Conservation (phyloP, 1,140 invertebrate genomes). For the Kradibia gibbosae region DNA sequence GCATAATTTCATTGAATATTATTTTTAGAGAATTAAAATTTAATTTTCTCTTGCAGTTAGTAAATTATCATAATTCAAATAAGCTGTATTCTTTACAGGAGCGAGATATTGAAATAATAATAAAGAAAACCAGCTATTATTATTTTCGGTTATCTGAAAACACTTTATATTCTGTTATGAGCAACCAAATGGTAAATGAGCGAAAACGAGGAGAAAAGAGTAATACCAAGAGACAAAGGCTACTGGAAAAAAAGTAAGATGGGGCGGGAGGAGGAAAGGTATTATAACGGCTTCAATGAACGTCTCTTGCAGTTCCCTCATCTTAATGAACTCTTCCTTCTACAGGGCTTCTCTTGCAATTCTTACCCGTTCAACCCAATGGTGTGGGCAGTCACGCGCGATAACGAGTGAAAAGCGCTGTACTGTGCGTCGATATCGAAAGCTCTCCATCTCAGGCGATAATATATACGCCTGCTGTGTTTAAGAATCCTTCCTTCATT, state of each 20-base stretch:
- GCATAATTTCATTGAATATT: too few relatives aligned
- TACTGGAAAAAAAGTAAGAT: background rate
- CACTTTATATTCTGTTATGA: background rate
- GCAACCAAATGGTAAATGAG: background rate
- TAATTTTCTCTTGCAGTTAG: background rate
- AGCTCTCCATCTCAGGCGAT: constrained; percentile 23
- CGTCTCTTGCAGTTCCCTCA: background rate
- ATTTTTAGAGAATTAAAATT: too few relatives aligned
- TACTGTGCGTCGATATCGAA: background rate
- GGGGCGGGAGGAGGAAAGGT: background rate
- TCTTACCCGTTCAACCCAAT: background rate
- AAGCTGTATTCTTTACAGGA: background rate
- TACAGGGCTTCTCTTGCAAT: background rate
- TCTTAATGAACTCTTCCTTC: constrained; percentile 42
- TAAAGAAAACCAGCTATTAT: background rate
- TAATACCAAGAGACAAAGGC: background rate
- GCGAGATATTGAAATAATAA: constrained; percentile 3
- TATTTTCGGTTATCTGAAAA: background rate
- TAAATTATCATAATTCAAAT: background rate
- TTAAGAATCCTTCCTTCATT: constrained; percentile 21
- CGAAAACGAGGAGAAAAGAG: background rate
- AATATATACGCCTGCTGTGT: constrained; percentile 30
- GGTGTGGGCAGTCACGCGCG: background rate
- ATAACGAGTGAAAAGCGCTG: constrained; percentile 30
- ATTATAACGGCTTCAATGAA: constrained; percentile 1